Conservation (phyloP, 2,797 vertebrate genomes). For the Liparis tanakae region DNA sequence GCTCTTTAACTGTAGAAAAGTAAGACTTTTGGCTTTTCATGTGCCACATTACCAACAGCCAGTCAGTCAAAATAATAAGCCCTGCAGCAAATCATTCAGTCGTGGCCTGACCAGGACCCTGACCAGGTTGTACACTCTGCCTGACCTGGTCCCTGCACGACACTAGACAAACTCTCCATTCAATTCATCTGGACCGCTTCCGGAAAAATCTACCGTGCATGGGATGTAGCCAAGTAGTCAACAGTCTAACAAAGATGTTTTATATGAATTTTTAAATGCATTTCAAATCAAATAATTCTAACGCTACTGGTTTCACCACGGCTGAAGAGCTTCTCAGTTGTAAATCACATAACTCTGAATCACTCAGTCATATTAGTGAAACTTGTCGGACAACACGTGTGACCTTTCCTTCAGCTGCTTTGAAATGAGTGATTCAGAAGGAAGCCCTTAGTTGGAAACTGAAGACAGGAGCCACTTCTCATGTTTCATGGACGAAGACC, state of each 20-base stretch:
- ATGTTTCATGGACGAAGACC: conserved; percentile 68
- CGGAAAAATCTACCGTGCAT: conserved; percentile 28
- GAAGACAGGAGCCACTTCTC: conserved; percentile 65
- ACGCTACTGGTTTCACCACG: conserved; percentile 18
- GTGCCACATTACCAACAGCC: conserved; percentile 65
- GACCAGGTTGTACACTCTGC: conserved; percentile 58
- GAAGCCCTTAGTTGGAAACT: conserved; percentile 64
- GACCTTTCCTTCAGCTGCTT: conserved; percentile 69
- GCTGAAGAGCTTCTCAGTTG: conserved; percentile 7
- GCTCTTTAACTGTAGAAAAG: conserved; percentile 46
- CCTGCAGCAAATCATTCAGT: conserved; percentile 68
- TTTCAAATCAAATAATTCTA: conserved; percentile 1
- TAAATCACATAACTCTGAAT: conserved; percentile 36
- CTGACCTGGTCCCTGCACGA: conserved; percentile 53
- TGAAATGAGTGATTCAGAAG: conserved; percentile 64
- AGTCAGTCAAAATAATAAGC: conserved; percentile 66
- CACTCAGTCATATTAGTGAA: conserved; percentile 59
- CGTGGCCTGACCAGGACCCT: conserved; percentile 59
- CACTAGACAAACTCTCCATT: conserved; percentile 42
- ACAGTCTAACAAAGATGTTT: conserved; percentile 35
- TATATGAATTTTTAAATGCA: conserved; percentile 14
- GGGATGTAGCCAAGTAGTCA: conserved; percentile 34
- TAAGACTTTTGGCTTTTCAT: conserved; percentile 63
- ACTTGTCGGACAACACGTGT: conserved; percentile 62
- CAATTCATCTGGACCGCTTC: conserved; percentile 47